Percentiles rank a stretch among this genome's conserved stretches.
Evolutionary conservation across 1,140 invertebrate genomes (phyloP).

Genomic region (Heterodera carotae): DNA sequence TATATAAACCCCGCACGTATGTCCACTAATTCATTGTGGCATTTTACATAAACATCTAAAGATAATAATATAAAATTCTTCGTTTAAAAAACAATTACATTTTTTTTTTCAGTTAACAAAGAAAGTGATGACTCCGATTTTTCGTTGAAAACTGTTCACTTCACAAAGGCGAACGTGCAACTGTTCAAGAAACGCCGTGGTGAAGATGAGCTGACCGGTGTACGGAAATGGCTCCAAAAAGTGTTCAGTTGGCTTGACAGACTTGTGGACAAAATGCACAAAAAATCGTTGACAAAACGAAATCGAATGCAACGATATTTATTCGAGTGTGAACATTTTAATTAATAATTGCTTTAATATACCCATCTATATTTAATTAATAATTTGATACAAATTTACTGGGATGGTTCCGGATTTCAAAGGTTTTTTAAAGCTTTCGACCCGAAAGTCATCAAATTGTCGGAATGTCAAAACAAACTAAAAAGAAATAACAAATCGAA

Average conservation of each 20-base stretch:
- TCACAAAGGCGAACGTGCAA: neutral
- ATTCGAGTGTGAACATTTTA: neutral
- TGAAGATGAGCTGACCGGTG: neutral
- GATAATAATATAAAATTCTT: no score
- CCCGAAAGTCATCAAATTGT: no score
- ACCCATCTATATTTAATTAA: no score
- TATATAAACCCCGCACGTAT: no score
- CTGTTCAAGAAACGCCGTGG: neutral
- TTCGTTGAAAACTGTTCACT: neutral
- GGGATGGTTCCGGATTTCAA: no score
- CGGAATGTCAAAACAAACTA: no score
- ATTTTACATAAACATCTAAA: no score
- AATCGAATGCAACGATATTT: constrained; percentile 11
- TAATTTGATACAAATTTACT: no score
- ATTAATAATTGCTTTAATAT: no score
- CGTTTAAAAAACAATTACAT: neutral
- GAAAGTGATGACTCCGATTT: neutral
- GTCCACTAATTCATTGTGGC: no score
- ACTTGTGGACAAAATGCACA: constrained; percentile 10
- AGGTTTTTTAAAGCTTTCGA: no score
- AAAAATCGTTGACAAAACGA: constrained; percentile 11
- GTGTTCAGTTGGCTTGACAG: neutral
- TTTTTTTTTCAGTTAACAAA: neutral
- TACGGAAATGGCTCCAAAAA: neutral
- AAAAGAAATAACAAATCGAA: no score